Evolutionary conservation across 2,113 vertebrate genomes (phyloP), one percentile per base, ranked within the genome.

Genomic region (Eclectus roratus): DNA sequence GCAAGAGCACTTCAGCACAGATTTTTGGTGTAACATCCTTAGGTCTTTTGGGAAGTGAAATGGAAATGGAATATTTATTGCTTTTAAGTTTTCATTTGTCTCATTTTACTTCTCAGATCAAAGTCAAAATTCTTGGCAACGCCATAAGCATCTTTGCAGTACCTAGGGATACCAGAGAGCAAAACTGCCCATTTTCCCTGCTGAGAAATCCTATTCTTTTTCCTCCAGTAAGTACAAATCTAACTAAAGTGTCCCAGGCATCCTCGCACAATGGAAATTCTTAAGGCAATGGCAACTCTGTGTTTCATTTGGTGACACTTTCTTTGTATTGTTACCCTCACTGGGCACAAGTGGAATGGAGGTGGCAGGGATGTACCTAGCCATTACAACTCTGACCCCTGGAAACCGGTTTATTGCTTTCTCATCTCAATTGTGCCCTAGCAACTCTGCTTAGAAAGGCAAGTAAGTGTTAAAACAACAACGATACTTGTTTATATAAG

Each of bases 311-410:
- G 53, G 15, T 2, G 4, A 12, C 16, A 37, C 47, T 50, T 46
- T 60, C 52, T 46, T 46, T 60, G 27, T 25, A 46, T 17, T 25
- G 10, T 29, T 29, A 29, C 14, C 33, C 21, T 50, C 8, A 2
- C 35, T 11, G 9, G 27, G 20, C 11, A 33, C 0, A 2, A 18
- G 46, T 13, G 10, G 27, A 46, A 27, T 0, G 3, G 46, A 47
- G 11, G 31, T 23, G 50, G 37, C 4, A 2, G 28, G 28, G 28
- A 31, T 0, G 3, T 9, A 44, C 1, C 10, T 5, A 25, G 6
- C 20, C 17, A 13, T 44, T 9, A 25, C 1, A 3, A 3, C 14
- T 31, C 60, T 1, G 21, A 80, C 35, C 13, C 19, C 35, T 43
- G 35, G 43, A 85, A 69, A 63, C 9, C 15, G 3, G 2, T 41